A percentile compares a stretch with the other conserved stretches of the same genome.
phyloP scores from a whole-genome alignment of 2,888 invertebrate genomes.

The Andrena hattorfiana region DNA sequence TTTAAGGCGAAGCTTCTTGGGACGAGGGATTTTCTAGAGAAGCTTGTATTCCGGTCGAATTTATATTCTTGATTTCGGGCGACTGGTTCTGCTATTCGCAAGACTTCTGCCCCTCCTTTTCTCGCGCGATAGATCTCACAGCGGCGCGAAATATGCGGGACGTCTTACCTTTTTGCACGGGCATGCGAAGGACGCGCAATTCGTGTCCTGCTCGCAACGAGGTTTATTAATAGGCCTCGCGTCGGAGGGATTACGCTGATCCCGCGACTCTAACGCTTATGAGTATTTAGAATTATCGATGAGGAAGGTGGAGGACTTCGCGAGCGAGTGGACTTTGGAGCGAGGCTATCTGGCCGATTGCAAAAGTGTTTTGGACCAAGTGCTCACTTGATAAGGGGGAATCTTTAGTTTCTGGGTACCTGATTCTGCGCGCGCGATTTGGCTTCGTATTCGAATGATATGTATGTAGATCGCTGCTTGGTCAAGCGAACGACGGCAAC shows the following conservation, averaged over 20 bases:
- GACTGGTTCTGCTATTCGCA: background rate
- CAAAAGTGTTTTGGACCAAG: background rate
- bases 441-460: background rate
- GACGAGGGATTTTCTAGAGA: background rate
- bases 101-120: background rate
- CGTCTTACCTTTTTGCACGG: background rate
- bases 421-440: background rate
- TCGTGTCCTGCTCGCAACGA: background rate
- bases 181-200: background rate
- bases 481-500: conserved; percentile 17
- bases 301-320: background rate
- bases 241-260: background rate
- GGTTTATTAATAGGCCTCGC: conserved; percentile 11
- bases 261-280: background rate
- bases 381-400: no score
- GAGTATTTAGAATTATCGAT: background rate
- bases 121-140: background rate
- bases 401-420: no score
- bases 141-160: background rate
- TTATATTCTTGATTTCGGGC: background rate
- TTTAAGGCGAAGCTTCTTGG: no score
- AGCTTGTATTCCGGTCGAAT: background rate
- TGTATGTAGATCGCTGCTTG: background rate
- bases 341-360: background rate
- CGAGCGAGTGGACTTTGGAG: background rate